Base-by-base conservation (phyloP, 2,888 invertebrate species). In the Resseliella maxima region DNA sequence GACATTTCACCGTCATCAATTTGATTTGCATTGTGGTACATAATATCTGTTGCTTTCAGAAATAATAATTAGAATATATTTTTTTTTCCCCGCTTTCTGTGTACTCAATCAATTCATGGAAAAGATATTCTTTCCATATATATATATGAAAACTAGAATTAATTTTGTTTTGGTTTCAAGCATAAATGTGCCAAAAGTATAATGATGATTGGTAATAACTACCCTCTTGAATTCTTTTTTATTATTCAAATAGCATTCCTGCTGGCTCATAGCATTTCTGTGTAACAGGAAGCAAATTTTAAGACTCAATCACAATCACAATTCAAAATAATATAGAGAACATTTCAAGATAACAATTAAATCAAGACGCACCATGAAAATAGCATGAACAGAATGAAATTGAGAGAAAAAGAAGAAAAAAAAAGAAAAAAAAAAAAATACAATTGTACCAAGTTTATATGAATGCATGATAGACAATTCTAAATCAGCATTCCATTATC, bases 401-500 rank as follows among this genome's bases (percentile, higher is more conserved):
- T n/a, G 24, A 24, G 12, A 59, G 24, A 59, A n/a, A 5, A 15
- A 50, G 46, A 50, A 3, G 59, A 59, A 59, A 59, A 24, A 24
- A 59, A n/a, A 59, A 59, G 15, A 59, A 59, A 24, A 15, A 31
- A 21, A 10, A 31, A 5, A 24, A 59, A 24, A 24, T 59, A 59
- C 24, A 24, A 59, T 41, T 5, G 41, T 8, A 50, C 35, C 72
- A 72, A 72, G 72, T 72, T 72, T 35, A 72, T 31, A 72, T 72
- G 72, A 72, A 72, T 72, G 31, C 72, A 72, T 72, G 27, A 31
- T 31, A 31, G 72, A 72, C 31, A 72, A 72, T 31, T 72, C 35
- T 15, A 18, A 27, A 31, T 72, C 72, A 31, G 31, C 72, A 72
- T 72, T 12, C 31, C 2, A 72, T 72, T 72, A 31, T 72, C 72